These are phyloP conservation scores for Beris chalybata DNA, from an alignment of 2,888 invertebrate species.

Conservation along the genomic window DNA sequence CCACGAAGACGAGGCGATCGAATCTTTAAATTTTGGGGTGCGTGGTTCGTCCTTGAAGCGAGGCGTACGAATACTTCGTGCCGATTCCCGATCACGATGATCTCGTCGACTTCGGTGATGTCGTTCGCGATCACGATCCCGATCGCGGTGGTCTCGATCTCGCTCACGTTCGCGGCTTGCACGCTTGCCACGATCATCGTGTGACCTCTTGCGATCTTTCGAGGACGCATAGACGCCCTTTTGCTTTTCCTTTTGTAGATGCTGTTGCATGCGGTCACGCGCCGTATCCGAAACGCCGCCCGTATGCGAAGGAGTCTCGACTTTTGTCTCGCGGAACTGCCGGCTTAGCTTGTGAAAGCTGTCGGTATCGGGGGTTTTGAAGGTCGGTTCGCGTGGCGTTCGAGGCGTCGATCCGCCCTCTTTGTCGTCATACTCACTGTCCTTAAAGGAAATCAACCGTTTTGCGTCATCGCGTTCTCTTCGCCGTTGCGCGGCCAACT, in stretches of 20 bases:
- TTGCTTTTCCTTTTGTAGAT: conserved; percentile 59
- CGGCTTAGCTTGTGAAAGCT: conserved; percentile 55
- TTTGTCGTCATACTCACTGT: conserved; percentile 57
- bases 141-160: conserved; percentile 46
- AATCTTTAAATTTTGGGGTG: conserved; percentile 74
- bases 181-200: conserved; percentile 48
- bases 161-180: conserved; percentile 40
- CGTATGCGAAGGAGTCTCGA: conserved; percentile 93
- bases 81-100: conserved; percentile 50
- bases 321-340: conserved; percentile 75
- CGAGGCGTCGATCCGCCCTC: conserved; percentile 42
- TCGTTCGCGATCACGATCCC: conserved; percentile 44
- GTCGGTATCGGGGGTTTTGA: conserved; percentile 52
- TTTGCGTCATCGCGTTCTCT: conserved; percentile 64
- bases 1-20: conserved; percentile 60
- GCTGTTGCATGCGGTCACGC: conserved; percentile 69
- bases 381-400: conserved; percentile 47
- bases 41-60: conserved; percentile 83
- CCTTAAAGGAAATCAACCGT: conserved; percentile 68
- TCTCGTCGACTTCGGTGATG: conserved; percentile 41
- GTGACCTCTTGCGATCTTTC: conserved; percentile 59
- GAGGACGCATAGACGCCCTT: conserved; percentile 71
- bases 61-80: conserved; percentile 57
- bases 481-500: conserved; percentile 76
- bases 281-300: conserved; percentile 79